phyloP scores from a whole-genome alignment of 2,113 vertebrate species.

The Arenaria interpres region DNA sequence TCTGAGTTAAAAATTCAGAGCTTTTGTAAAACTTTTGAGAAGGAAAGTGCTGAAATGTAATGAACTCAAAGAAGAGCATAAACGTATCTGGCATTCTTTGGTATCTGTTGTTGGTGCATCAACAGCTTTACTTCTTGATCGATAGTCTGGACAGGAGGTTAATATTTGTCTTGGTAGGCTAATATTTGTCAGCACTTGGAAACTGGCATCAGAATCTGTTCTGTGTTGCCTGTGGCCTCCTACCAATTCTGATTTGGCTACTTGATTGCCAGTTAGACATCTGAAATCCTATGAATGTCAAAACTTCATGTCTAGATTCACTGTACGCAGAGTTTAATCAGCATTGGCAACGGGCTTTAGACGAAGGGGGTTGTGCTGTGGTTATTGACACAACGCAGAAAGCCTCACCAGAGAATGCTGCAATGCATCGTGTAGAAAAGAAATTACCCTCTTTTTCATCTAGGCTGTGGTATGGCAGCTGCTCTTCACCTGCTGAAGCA shows the following conservation, averaged over 20 bases:
- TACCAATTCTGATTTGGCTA: neutral
- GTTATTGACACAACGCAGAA: neutral
- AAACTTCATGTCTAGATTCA: conserved; percentile 1
- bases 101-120: neutral
- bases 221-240: conserved; percentile 3
- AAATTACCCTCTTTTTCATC: neutral
- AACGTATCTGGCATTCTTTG: neutral
- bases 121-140: conserved; percentile 43
- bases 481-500: neutral
- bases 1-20: conserved; percentile 52
- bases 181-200: conserved; percentile 31
- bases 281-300: neutral
- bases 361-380: neutral
- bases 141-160: neutral
- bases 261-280: neutral
- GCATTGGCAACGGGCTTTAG: neutral
- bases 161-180: conserved; percentile 40
- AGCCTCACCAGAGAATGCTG: neutral
- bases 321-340: neutral
- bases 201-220: conserved; percentile 36
- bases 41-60: conserved; percentile 9
- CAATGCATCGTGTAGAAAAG: neutral
- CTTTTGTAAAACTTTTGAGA: conserved; percentile 37
- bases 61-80: neutral
- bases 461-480: neutral